Base-by-base conservation (phyloP, 2,113 vertebrate species). In the Pycnonotus jocosus region DNA sequence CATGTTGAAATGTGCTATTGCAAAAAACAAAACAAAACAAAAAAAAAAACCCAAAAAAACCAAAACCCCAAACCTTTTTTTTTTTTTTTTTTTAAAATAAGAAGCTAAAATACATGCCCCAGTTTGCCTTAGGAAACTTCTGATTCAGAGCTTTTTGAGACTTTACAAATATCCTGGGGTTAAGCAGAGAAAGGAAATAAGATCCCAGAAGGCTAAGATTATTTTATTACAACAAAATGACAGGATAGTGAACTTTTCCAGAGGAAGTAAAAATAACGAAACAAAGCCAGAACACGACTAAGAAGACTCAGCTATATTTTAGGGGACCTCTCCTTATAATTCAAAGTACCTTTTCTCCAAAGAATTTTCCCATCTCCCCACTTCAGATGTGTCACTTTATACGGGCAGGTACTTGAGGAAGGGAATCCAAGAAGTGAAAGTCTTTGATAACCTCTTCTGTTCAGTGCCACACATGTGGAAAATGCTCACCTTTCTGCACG, bases 171-270 rank as follows among this genome's bases (percentile, higher is more conserved):
- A 86, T 56, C 72, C 77, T 60, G 65, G 62, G 61, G 70, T 94
- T 93, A 79, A 87, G 74, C 82, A 82, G 51, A 92, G 58, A 82
- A 93, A 79, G 86, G 82, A 94, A 95, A 74, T 84, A 73, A 88
- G 73, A 85, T 81, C 79, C 68, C 92, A 89, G 84, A 88, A 95
- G 68, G 74, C 37, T 91, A 33, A 76, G 60, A 73, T 97, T 94
- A 80, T 87, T 95, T 89, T 88, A 90, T 96, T 86, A 92, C 66
- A 92, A 93, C 44, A 95, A 88, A 93, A 92, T 5, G 25, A 93
- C 69, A 81, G 88, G 82, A 84, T 48, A 90, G 76, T 71, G 80
- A 86, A 83, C 60, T 92, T 94, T 92, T 96, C 69, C 72, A 92
- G 88, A 51, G 77, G 65, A 95, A 96, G 62, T 81, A 78, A 92